Evolutionary conservation across 1,140 invertebrate species (phyloP).

Genomic region (Oryctes rhinoceros): DNA sequence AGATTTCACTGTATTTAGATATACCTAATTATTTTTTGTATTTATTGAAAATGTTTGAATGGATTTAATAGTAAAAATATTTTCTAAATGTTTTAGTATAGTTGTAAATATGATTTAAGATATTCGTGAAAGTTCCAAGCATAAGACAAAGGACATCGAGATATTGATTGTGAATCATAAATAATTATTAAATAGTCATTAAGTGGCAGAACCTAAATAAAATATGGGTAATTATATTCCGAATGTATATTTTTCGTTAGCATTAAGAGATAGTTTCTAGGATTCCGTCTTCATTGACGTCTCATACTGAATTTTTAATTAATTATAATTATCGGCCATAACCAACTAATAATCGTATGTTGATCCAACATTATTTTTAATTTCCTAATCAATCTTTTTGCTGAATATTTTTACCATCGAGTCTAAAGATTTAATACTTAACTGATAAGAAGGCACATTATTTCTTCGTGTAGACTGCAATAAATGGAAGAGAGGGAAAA

Average conservation of each 20-base stretch:
- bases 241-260: too few species aligned
- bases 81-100: too few species aligned
- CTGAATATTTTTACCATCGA: constrained; percentile 1
- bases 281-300: neutral
- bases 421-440: neutral
- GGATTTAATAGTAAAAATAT: too few species aligned
- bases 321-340: constrained; percentile 1
- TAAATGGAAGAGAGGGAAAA: neutral
- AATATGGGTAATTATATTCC: neutral
- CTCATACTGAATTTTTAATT: neutral
- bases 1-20: too few species aligned
- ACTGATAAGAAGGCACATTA: neutral
- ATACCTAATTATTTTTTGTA: too few species aligned
- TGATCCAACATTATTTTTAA: neutral
- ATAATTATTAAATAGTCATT: neutral
- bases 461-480: constrained; percentile 15
- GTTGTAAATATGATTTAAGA: too few species aligned
- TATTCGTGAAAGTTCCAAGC: too few species aligned
- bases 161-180: neutral
- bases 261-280: neutral
- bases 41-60: too few species aligned
- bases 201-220: neutral
- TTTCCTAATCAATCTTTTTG: neutral
- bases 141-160: neutral
- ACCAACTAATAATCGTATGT: neutral